Evolutionary conservation across 2,888 invertebrate species (phyloP).

Genomic region (Deroplatys truncata): DNA sequence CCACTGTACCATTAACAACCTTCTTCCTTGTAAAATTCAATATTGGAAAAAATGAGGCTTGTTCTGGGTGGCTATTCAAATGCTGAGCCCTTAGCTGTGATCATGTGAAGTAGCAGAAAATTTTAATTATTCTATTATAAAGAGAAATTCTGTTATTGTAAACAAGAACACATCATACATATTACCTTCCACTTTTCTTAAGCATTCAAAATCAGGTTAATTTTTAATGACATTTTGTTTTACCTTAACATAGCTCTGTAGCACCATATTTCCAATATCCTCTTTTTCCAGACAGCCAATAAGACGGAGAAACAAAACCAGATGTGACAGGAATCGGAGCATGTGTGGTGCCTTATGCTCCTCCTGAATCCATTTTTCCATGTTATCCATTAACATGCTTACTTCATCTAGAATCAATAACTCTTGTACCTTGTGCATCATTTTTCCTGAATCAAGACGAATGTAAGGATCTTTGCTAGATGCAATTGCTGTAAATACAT

Average conservation of each 20-base stretch:
- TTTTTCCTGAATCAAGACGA: slow-evolving; percentile 56
- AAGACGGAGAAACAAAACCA: slow-evolving; percentile 75
- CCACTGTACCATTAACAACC: too few relatives aligned
- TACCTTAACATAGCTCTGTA: slow-evolving; percentile 61
- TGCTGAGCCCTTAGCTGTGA: too few relatives aligned
- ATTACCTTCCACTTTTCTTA: too few relatives aligned
- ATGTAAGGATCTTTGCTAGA: slow-evolving; percentile 55
- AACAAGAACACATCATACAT: too few relatives aligned
- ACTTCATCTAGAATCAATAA: slow-evolving; percentile 71
- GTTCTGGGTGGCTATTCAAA: too few relatives aligned
- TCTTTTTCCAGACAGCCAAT: slow-evolving; percentile 69
- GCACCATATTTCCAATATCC: slow-evolving; percentile 67
- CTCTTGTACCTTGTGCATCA: slow-evolving; percentile 77
- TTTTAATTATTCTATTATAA: too few relatives aligned
- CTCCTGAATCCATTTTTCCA: slow-evolving; percentile 57
- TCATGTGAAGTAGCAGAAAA: too few relatives aligned
- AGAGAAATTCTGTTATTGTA: too few relatives aligned
- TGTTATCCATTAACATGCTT: slow-evolving; percentile 65
- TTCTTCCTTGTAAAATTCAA: too few relatives aligned
- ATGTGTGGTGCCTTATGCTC: slow-evolving; percentile 44
- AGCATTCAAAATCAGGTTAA: too few relatives aligned
- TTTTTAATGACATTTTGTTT: neutral
- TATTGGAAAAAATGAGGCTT: too few relatives aligned
- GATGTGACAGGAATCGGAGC: slow-evolving; percentile 78
- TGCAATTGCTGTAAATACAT: slow-evolving; percentile 64